Evolutionary conservation across 2,888 invertebrate species (phyloP).

Genomic region (Caenorhabditis macrosperma): DNA sequence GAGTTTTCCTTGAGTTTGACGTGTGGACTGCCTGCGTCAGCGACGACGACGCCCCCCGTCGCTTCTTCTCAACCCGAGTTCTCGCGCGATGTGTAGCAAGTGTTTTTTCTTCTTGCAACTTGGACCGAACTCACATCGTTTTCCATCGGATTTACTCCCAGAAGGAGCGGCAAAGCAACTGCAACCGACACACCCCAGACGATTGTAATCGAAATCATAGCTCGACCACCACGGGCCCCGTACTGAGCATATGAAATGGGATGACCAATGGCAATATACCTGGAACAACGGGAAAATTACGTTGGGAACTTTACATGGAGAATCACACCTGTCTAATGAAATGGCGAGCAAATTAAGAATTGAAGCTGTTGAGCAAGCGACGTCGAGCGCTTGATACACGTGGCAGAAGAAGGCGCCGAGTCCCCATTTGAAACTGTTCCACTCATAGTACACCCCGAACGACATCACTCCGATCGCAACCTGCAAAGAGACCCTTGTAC

Average conservation of each 20-base stretch:
- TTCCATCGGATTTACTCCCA: constrained; percentile 90
- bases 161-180: constrained; percentile 95
- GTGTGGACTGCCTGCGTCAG: constrained; percentile 43
- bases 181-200: constrained; percentile 96
- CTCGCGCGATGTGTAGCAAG: constrained; percentile 22
- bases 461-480: constrained; percentile 99
- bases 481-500: constrained; percentile 59
- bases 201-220: constrained; percentile 93
- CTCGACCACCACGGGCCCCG: constrained; percentile 83
- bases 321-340: constrained; percentile 92
- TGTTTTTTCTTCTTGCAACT: constrained; percentile 36
- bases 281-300: too few relatives aligned
- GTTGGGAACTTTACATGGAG: background rate
- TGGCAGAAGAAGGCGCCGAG: constrained; percentile 93
- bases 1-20: constrained; percentile 48
- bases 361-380: constrained; percentile 96
- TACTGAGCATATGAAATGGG: constrained; percentile 79
- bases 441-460: constrained; percentile 95
- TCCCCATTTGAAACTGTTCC: constrained; percentile 85
- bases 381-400: constrained; percentile 97
- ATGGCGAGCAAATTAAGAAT: constrained; percentile 98
- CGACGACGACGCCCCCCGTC: constrained; percentile 10
- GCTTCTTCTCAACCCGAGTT: constrained; percentile 20
- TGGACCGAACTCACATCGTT: constrained; percentile 60
- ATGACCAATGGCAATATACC: constrained; percentile 77